Evolutionary conservation across 2,888 invertebrate species (phyloP), one percentile per base, ranked within the genome.

Genomic region (Coenonympha arcania): DNA sequence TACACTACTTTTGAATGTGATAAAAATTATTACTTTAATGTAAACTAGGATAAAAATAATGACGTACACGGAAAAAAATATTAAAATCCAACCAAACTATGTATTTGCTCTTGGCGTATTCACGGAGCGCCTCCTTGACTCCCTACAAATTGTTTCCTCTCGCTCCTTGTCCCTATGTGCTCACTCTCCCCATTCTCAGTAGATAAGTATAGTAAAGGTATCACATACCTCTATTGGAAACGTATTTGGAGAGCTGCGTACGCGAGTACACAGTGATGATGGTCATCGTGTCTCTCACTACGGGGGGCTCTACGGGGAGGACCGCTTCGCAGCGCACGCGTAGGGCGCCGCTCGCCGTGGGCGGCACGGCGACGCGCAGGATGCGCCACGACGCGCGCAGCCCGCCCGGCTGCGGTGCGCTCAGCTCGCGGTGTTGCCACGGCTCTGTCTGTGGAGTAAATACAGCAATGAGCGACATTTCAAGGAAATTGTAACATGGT

Each of bases 181-280:
- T n/a, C n/a, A n/a, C n/a, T n/a, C n/a, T n/a, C n/a, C n/a, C n/a
- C n/a, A n/a, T n/a, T n/a, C n/a, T n/a, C n/a, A n/a, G n/a, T n/a
- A 0, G 6, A 20, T 20, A 16, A 13, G n/a, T 26, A 30, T 11
- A 4, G 6, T 19, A 5, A 9, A 9, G 13, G 13, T 20, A 22
- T 8, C 8, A 48, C 50, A 3, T 57, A 81, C 82, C 80, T 67
- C 64, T 72, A 66, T 69, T 77, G 52, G 85, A 75, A 41, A 85
- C 82, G 55, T 77, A 86, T 73, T 85, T 86, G 3, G 84, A 84
- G n/a, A 80, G 61, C 54, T 80, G 77, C 19, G 86, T 84, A 30
- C 68, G 76, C 3, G 85, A 80, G 56, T 78, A 73, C 55, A 86
- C 73, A 26, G 85, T 83, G 55, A 86, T 73, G 45, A 77, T 69